A percentile compares a stretch with the other conserved stretches of the same genome.
Conservation (phyloP, 2,888 invertebrate genomes). For the Acleris laterana region DNA sequence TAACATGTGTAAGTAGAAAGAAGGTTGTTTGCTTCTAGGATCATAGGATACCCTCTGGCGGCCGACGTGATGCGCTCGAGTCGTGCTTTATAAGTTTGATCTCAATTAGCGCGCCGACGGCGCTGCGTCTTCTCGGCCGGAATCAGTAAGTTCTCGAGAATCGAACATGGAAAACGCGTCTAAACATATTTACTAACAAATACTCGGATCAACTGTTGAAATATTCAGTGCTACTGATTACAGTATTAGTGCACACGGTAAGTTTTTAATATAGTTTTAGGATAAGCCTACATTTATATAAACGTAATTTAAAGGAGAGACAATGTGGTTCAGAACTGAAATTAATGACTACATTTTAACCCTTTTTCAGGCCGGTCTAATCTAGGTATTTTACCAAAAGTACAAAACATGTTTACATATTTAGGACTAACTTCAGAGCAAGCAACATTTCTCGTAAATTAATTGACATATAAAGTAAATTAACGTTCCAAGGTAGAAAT, state of each 20-base stretch:
- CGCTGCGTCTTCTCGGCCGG: conserved; percentile 45
- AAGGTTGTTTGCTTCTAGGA: conserved; percentile 2
- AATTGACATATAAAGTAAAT: no score
- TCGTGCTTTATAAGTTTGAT: conserved; percentile 70
- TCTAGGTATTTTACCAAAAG: no score
- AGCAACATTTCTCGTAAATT: no score
- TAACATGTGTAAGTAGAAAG: not conserved
- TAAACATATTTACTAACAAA: not conserved
- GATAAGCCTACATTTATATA: no score
- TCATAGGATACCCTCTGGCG: not conserved
- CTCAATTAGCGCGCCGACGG: conserved; percentile 61
- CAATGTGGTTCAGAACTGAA: no score
- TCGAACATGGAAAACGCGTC: conserved; percentile 45
- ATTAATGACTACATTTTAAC: not conserved
- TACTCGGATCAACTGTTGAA: conserved; percentile 4
- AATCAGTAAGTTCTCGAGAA: conserved; percentile 49
- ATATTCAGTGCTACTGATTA: conserved; percentile 23
- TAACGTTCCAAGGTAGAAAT: no score
- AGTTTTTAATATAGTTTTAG: not conserved
- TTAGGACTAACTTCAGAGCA: no score
- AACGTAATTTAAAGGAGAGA: not conserved
- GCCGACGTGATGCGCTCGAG: conserved; percentile 42
- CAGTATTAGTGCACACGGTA: conserved; percentile 14
- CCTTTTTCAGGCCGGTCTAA: no score
- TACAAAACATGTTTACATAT: not conserved